Base-by-base conservation (phyloP, 2,113 vertebrate genomes). In the Amblyornis subalaris region DNA sequence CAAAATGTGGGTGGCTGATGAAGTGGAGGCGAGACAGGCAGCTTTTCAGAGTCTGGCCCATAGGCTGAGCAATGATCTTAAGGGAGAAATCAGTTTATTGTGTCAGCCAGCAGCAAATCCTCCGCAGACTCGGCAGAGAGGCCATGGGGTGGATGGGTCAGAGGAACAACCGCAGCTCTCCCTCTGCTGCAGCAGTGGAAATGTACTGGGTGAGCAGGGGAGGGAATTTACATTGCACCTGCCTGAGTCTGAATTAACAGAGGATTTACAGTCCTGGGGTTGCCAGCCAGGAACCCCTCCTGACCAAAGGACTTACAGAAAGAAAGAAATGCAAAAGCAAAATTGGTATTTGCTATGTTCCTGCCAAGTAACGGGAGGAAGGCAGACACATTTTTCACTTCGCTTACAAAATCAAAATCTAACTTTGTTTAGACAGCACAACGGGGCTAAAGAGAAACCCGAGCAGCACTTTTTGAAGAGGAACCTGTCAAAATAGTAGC, bases 401-500 rank as follows among this genome's bases (percentile, higher is more conserved):
- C 2, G 5, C 87, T 97, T 93, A 89, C 74, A 88, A 85, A 94
- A 78, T 75, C 89, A 95, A 90, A 84, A 74, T 36, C 71, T 75
- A 53, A 70, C 94, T 96, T 78, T 83, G 87, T 90, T 95, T 83
- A 87, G 93, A 88, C 88, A 93, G 92, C 62, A 81, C 74, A 76
- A 78, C 9, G n/a, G 40, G 81, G 91, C 90, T 94, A 55, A 96
- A 92, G 92, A 96, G 90, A 90, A 94, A 95, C 89, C 69, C 22
- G 9, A 97, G 91, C 82, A 67, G 72, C 25, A 36, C 83, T 87
- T 94, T 83, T 65, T 91, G 83, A 94, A 81, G 95, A 94, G 87
- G 90, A 92, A 93, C 54, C 69, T 96, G 96, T 96, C 96, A 97
- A 96, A 96, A 89, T 14, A 95, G 90, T 16, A 90, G 89, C 91